These are phyloP conservation scores for Fratercula arctica DNA, from an alignment of 2,797 vertebrate genomes.

Conservation along the genomic window DNA sequence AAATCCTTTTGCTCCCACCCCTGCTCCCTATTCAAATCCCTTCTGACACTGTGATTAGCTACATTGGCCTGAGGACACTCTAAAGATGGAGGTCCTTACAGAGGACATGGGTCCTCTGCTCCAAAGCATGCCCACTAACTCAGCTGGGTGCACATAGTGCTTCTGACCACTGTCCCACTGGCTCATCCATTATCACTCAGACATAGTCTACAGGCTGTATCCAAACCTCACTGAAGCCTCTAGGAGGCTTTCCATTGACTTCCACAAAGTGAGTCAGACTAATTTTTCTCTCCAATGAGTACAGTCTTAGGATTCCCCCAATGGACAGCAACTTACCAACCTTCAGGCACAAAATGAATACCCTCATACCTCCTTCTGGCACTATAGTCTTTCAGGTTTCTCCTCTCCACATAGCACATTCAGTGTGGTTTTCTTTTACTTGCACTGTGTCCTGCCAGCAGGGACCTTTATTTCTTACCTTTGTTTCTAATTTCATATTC, in stretches of 20 bases:
- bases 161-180: neutral
- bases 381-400: neutral
- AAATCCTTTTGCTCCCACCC: neutral
- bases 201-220: neutral
- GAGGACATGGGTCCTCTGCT: neutral
- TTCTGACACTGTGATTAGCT: neutral
- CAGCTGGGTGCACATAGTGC: neutral
- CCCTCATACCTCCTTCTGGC: neutral
- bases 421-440: neutral
- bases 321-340: neutral
- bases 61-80: neutral
- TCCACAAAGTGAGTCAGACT: neutral
- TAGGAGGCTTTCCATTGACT: neutral
- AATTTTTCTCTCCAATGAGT: neutral
- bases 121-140: neutral
- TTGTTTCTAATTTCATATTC: conserved; percentile 22
- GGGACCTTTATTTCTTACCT: neutral
- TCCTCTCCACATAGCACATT: neutral
- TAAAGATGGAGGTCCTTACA: neutral
- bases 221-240: neutral
- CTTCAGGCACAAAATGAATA: neutral
- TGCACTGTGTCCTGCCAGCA: neutral
- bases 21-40: neutral
- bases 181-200: neutral
- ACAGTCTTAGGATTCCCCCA: neutral